A percentile compares a stretch with the other conserved stretches of the same genome.
phyloP scores from a whole-genome alignment of 2,797 vertebrate species.

The Crenichthys baileyi region DNA sequence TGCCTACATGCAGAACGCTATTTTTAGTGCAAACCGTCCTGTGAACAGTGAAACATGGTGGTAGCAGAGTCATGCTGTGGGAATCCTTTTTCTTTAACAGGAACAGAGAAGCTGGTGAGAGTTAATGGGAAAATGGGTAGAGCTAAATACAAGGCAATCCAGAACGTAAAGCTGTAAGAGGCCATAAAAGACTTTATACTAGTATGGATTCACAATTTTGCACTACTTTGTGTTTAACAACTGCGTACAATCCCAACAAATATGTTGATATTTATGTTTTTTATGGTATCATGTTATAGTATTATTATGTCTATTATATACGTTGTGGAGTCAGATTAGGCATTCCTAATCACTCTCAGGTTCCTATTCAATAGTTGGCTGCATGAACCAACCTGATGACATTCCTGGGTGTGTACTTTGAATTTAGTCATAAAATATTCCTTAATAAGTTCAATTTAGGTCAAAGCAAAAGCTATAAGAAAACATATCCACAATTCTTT shows the following conservation, averaged over 20 bases:
- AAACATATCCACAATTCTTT: background rate
- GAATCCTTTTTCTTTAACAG: background rate
- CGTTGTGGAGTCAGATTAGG: background rate
- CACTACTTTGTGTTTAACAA: background rate
- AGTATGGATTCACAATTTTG: background rate
- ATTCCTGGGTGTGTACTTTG: background rate
- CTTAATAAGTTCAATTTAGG: background rate
- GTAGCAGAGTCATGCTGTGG: background rate
- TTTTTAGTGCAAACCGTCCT: constrained; percentile 76
- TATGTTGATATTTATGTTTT: background rate
- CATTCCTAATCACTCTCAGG: background rate
- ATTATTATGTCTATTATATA: background rate
- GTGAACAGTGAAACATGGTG: background rate
- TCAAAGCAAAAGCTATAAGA: background rate
- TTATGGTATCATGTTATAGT: background rate
- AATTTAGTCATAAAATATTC: background rate
- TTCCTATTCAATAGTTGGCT: background rate
- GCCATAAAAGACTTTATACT: background rate
- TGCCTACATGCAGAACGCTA: no score
- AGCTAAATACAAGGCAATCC: background rate
- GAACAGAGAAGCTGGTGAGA: no score
- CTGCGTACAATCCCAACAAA: background rate
- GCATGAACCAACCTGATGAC: constrained; percentile 5
- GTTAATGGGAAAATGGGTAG: background rate
- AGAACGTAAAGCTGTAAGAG: background rate